These are phyloP conservation scores for Camponotus fellah DNA, from an alignment of 2,888 invertebrate genomes.

Conservation along the genomic window DNA sequence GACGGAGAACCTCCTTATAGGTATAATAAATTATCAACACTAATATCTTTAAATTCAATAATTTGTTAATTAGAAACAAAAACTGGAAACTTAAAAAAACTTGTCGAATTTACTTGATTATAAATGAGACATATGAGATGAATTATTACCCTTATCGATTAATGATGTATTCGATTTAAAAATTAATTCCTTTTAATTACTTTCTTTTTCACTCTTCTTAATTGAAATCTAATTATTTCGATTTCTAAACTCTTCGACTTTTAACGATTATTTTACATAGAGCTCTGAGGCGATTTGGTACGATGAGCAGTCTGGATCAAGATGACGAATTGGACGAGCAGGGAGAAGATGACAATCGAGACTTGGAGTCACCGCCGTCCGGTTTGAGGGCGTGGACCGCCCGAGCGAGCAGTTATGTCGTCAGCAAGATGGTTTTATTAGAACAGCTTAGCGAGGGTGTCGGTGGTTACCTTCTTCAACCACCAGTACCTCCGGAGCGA, in stretches of 20 bases:
- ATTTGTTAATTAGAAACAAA: neutral
- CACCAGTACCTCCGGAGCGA: slow-evolving; percentile 83
- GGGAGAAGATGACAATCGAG: slow-evolving; percentile 81
- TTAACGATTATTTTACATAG: slow-evolving; percentile 64
- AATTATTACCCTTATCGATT: neutral
- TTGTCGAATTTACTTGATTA: neutral
- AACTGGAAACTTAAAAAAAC: neutral
- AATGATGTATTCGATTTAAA: neutral
- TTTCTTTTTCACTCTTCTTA: neutral
- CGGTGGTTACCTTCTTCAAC: slow-evolving; percentile 82
- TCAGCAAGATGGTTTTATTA: slow-evolving; percentile 92
- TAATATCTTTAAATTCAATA: neutral
- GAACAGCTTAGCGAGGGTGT: slow-evolving; percentile 89
- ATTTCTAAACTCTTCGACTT: neutral
- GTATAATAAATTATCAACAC: slow-evolving; percentile 60
- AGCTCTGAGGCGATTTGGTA: slow-evolving; percentile 85
- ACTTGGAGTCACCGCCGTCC: slow-evolving; percentile 85
- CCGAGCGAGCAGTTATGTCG: slow-evolving; percentile 93
- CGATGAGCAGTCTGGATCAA: slow-evolving; percentile 85
- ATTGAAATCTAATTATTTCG: neutral
- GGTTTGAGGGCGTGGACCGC: slow-evolving; percentile 92
- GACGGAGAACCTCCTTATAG: slow-evolving; percentile 86
- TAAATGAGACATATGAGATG: neutral
- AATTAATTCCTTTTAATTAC: neutral
- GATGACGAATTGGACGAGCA: slow-evolving; percentile 84